Evolutionary conservation across 2,797 vertebrate species (phyloP), one percentile per base, ranked within the genome.

Genomic region (Siniperca undulata): DNA sequence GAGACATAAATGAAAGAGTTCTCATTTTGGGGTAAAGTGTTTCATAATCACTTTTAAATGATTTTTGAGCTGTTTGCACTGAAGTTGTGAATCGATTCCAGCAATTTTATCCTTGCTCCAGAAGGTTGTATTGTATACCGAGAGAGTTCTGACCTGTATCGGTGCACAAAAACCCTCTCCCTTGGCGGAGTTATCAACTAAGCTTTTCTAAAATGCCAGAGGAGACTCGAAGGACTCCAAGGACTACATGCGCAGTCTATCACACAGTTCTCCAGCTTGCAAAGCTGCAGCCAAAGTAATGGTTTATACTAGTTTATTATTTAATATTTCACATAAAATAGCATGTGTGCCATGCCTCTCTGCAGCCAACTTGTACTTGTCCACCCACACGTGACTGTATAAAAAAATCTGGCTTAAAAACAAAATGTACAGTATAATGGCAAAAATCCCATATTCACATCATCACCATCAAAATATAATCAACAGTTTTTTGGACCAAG

Each of bases 151-250:
- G 80, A 89, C 83, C 86, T 90, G 85, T 81, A n/a, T 79, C 72
- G 38, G 64, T n/a, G 65, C 71, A 74, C 40, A 87, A 70, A 83
- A 69, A 8, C 52, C 67, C 60, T 72, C 70, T 82, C 38, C 62
- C 55, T 56, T 19, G 66, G 71, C 64, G 67, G 58, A 82, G 77
- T 82, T 79, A 83, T 83, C 70, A 81, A 70, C 36, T 65, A 56
- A 87, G 83, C 74, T 83, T 85, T 82, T 80, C 46, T 61, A 46
- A 88, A 70, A 91, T 70, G 82, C 85, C 72, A 81, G 64, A 58
- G 59, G 55, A 86, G 69, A 70, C 46, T 82, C 27, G 7, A 0
- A 22, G 38, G 46, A 80, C 67, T 62, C 59, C 59, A 78, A 76
- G 77, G 38, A 55, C 80, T 75, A 59, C 11, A n/a, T 74, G 27